A percentile compares a stretch with the other conserved stretches of the same genome.
These are phyloP conservation scores for Polyodon spathula DNA, from an alignment of 2,113 vertebrate species.

Conservation along the genomic window DNA sequence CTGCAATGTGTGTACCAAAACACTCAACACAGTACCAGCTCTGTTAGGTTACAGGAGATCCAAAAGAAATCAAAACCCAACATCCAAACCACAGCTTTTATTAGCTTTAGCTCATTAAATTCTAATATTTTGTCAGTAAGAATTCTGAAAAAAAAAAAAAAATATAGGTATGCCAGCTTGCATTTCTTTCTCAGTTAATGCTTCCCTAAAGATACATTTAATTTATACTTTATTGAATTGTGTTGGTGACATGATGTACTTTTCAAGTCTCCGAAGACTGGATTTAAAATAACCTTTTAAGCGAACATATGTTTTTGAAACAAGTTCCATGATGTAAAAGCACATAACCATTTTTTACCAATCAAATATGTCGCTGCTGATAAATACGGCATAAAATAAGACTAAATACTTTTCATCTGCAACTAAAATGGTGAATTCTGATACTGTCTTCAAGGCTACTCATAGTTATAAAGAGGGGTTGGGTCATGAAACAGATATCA, in stretches of 20 bases:
- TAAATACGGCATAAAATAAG: too few species aligned
- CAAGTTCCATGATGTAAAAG: too few species aligned
- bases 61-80: slow-evolving; percentile 7
- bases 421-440: too few species aligned
- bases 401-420: too few species aligned
- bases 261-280: too few species aligned
- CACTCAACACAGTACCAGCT: neutral
- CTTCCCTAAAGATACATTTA: neutral
- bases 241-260: slow-evolving; percentile 17
- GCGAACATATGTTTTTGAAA: too few species aligned
- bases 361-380: too few species aligned
- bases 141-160: slow-evolving; percentile 6
- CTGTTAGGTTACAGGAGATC: neutral
- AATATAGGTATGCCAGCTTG: neutral
- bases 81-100: slow-evolving; percentile 25
- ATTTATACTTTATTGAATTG: neutral
- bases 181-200: neutral
- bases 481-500: too few species aligned
- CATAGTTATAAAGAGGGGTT: too few species aligned
- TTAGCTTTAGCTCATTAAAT: slow-evolving; percentile 21
- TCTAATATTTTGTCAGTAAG: slow-evolving; percentile 20
- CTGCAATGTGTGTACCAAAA: slow-evolving; percentile 49
- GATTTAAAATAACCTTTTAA: too few species aligned
- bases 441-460: too few species aligned
- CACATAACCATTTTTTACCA: too few species aligned